A percentile compares a stretch with the other conserved stretches of the same genome.
phyloP scores from a whole-genome alignment of 2,888 invertebrate species.

The Xylota segnis region DNA sequence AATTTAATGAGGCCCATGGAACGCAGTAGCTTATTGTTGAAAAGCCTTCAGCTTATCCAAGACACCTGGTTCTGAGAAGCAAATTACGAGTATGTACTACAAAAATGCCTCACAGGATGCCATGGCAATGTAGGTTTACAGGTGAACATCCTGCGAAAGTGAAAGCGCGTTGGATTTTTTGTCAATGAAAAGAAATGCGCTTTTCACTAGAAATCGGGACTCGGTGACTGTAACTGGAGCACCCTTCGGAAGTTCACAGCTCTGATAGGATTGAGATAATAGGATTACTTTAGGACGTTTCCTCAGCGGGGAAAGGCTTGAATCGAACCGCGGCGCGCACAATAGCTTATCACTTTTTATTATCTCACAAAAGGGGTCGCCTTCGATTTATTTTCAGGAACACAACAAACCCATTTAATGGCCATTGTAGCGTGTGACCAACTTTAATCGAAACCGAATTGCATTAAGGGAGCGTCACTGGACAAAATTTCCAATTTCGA shows the following conservation, averaged over 20 bases:
- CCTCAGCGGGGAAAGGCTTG: not conserved
- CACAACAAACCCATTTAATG: conserved; percentile 36
- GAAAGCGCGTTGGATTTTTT: conserved; percentile 4
- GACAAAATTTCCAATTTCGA: conserved; percentile 61
- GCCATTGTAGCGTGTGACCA: conserved; percentile 46
- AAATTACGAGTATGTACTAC: conserved; percentile 8
- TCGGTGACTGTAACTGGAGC: not conserved
- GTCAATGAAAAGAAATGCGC: conserved; percentile 3
- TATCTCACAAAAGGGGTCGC: conserved; percentile 5
- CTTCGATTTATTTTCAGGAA: conserved; percentile 33
- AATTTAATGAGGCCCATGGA: conserved; percentile 9
- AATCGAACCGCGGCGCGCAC: not conserved
- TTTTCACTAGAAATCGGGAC: not conserved
- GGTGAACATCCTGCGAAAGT: conserved; percentile 2
- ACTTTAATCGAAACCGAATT: conserved; percentile 63
- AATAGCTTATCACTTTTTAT: conserved; percentile 17
- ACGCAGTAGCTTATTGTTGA: not conserved
- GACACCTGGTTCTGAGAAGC: conserved; percentile 21
- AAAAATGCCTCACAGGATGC: conserved; percentile 11
- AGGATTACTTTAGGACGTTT: conserved; percentile 21
- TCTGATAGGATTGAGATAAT: conserved; percentile 18
- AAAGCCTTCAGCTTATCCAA: conserved; percentile 26
- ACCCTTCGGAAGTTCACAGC: conserved; percentile 4
- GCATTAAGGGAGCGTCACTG: conserved; percentile 27
- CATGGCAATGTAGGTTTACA: conserved; percentile 3